Base-by-base conservation (phyloP, 2,113 vertebrate species). In the Syngnathus scovelli region DNA sequence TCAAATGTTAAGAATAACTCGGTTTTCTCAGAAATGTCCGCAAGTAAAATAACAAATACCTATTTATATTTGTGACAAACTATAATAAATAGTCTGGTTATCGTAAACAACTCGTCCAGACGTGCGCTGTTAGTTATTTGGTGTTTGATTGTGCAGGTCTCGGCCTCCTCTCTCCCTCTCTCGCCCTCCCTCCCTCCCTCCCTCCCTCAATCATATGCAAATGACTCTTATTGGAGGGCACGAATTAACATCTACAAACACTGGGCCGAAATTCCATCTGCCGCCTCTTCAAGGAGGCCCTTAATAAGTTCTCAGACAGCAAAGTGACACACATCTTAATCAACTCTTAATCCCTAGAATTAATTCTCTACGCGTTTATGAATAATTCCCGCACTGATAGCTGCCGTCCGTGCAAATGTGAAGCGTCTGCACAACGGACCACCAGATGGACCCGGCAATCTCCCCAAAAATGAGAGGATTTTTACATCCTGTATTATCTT, bases 281-380 rank as follows among this genome's bases (percentile, higher is more conserved):
- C 93, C 80, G 86, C 87, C 77, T 85, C 90, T 87, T 93, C 90
- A 87, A 92, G 92, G 90, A 93, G 91, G 86, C 84, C 90, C 92
- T 94, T 95, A 95, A 95, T 95, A 95, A 94, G 92, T 95, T 93
- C 94, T 93, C 92, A 94, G 94, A 93, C 93, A 92, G 93, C 92
- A 93, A 95, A 95, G 92, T 95, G 94, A 94, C 93, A 95, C 94
- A 94, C 93, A 94, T 95, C 94, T 96, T 94, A 95, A 95, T 95
- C 94, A 95, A 95, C 89, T 93, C 93, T 93, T 95, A 96, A 94
- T 95, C 94, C 94, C 75, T 79, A 84, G 93, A 94, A 95, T 95
- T 94, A 95, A 95, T 95, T 93, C 94, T 87, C 88, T 64, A 86
- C 84, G 93, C 90, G 93, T 93, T 94, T 92, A 93, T 93, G 93